Evolutionary conservation across 2,113 vertebrate species (phyloP).

Genomic region (Galemys pyrenaicus): DNA sequence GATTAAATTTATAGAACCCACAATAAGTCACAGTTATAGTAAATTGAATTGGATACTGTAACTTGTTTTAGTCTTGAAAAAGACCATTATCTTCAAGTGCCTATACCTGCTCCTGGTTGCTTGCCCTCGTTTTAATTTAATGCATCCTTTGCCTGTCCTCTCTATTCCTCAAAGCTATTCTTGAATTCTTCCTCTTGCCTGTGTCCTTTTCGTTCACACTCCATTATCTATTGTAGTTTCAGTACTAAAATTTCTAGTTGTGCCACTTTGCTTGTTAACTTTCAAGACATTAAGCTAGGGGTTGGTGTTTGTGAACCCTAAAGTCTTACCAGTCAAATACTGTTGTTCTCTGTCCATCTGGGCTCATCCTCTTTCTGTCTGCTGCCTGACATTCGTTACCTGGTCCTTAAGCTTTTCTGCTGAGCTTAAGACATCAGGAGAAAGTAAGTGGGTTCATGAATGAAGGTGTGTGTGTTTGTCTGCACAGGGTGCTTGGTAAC

Average conservation of each 20-base stretch:
- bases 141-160: background rate
- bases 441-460: background rate
- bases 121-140: background rate
- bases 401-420: background rate
- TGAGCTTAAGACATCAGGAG: background rate
- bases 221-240: background rate
- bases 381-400: background rate
- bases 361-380: background rate
- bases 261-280: background rate
- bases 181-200: background rate
- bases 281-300: background rate
- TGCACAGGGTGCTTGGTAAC: accelerated
- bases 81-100: background rate
- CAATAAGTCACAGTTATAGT: background rate
- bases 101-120: background rate
- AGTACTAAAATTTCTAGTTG: background rate
- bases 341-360: background rate
- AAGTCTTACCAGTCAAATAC: background rate
- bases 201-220: background rate
- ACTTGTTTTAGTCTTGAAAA: background rate
- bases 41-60: slow-evolving; percentile 3
- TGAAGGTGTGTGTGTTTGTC: background rate
- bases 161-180: background rate
- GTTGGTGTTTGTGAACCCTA: background rate
- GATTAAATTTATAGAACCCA: background rate